These are phyloP conservation scores for Pristionchus mayeri DNA, from an alignment of 2,888 invertebrate species.

Conservation along the genomic window DNA sequence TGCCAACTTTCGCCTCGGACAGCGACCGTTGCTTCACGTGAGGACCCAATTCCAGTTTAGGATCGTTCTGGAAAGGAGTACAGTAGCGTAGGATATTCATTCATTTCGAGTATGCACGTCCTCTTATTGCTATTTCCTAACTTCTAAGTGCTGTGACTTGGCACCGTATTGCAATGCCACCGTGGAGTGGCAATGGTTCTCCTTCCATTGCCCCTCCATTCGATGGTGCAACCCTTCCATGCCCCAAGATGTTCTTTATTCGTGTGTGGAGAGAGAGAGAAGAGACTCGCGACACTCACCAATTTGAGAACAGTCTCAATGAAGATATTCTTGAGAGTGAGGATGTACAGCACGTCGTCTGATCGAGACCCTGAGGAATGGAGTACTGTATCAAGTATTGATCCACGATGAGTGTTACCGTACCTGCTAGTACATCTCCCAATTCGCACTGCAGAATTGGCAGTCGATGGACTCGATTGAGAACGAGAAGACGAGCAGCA, in stretches of 20 bases:
- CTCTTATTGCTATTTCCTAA: no score
- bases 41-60: constrained; percentile 66
- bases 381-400: background rate
- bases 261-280: background rate
- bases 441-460: constrained; percentile 63
- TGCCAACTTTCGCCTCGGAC: constrained; percentile 68
- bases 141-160: no score
- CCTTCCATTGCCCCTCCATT: no score
- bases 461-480: constrained; percentile 72
- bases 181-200: background rate
- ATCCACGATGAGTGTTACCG: background rate
- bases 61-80: constrained; percentile 61
- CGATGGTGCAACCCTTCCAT: no score
- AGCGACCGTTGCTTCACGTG: constrained; percentile 67
- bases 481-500: constrained; percentile 69
- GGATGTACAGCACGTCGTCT: constrained; percentile 66
- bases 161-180: no score
- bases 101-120: no score
- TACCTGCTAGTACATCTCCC: constrained; percentile 44
- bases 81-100: background rate
- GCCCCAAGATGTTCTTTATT: background rate
- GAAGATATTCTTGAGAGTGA: constrained; percentile 68
- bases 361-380: constrained; percentile 61
- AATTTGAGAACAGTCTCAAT: constrained; percentile 70
- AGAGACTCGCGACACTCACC: constrained; percentile 49